Base-by-base conservation (phyloP, 2,888 invertebrate species). In the Ceriagrion tenellum region DNA sequence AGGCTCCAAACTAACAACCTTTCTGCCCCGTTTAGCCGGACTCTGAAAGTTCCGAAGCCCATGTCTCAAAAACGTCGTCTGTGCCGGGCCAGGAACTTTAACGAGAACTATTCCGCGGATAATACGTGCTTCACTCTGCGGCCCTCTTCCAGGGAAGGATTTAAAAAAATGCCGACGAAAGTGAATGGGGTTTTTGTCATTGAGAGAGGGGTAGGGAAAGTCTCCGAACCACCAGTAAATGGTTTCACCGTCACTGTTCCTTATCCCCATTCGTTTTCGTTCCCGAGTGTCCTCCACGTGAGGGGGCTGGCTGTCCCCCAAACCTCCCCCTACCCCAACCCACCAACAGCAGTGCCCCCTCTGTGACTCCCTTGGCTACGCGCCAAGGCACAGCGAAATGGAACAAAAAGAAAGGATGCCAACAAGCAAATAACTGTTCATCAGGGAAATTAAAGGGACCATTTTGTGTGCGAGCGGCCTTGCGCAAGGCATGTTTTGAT, bases 371-470 rank as follows among this genome's bases (percentile, higher is more conserved):
- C 35, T n/a, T 81, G 81, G 81, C 81, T 6, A 13, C 81, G 4
- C 16, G 8, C 81, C 81, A 81, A 81, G 81, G 16, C 81, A 35
- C 35, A 35, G 35, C 35, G 13, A 35, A 81, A 81, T 81, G 81
- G 81, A 35, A 35, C 81, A 81, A 81, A 81, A 69, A 69, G n/a
- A 69, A 26, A n/a, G 69, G 69, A 35, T 35, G 30, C 81, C 81
- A 81, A 81, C 35, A 35, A 81, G 81, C 81, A 81, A 81, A 81
- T 81, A 81, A 35, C 81, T 81, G 81, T 81, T 81, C 81, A 81
- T 81, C 81, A 81, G 81, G 35, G 81, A 81, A 81, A 81, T 81
- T 81, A 35, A 35, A 81, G 81, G 30, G 35, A 16, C 81, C 81
- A 81, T 81, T 81, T 81, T 81, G 81, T 81, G 35, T 35, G 81